A percentile compares a stretch with the other conserved stretches of the same genome.
Evolutionary conservation across 1,140 invertebrate genomes (phyloP).

Genomic region (Drosophila asahinai): DNA sequence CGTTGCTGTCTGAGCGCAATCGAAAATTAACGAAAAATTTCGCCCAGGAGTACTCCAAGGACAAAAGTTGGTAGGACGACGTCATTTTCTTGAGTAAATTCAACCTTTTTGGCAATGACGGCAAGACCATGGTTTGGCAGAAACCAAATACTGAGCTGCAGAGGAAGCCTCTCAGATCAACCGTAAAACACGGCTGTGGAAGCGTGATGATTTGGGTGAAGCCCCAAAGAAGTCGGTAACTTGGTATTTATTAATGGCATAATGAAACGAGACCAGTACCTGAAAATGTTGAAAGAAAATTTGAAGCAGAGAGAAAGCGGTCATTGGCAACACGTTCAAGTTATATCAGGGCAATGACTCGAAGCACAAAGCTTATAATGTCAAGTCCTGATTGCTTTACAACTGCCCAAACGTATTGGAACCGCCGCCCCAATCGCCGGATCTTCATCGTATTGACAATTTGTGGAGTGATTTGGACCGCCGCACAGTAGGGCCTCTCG

Average conservation of each 20-base stretch:
- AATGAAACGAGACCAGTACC: too few relatives aligned
- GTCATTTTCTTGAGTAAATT: constrained; percentile 17
- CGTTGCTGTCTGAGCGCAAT: too few relatives aligned
- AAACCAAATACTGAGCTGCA: constrained; percentile 25
- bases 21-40: too few relatives aligned
- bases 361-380: not conserved
- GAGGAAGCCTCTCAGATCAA: constrained; percentile 11
- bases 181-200: too few relatives aligned
- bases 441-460: too few relatives aligned
- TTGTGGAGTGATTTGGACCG: too few relatives aligned
- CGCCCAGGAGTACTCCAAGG: not conserved
- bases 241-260: too few relatives aligned
- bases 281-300: too few relatives aligned
- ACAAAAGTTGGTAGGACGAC: constrained; percentile 20
- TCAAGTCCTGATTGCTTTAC: not conserved
- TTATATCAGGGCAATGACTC: constrained; percentile 5
- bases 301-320: not conserved
- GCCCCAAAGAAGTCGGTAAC: not conserved
- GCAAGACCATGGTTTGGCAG: constrained; percentile 20
- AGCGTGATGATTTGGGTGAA: constrained; percentile 13
- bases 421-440: constrained; percentile 8
- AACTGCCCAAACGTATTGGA: not conserved
- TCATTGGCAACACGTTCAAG: not conserved
- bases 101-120: constrained; percentile 15
- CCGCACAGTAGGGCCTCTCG: too few relatives aligned